These are phyloP conservation scores for Siphonodentalium dalli DNA, from an alignment of 2,888 invertebrate species.

Conservation along the genomic window DNA sequence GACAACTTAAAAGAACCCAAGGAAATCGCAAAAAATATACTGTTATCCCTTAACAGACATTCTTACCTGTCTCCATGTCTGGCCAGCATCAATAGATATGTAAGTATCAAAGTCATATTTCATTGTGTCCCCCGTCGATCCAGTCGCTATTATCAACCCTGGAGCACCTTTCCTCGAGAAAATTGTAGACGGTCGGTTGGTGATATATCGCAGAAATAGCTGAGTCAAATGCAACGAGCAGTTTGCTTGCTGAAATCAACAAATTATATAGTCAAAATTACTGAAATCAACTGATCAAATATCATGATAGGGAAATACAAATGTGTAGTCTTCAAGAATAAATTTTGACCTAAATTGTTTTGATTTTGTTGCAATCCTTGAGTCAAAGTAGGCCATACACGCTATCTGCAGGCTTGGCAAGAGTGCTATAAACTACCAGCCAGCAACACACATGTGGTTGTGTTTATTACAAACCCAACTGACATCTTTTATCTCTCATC, in stretches of 20 bases:
- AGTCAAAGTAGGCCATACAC: too few relatives aligned
- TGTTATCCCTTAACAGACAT: neutral
- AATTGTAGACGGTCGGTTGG: conserved; percentile 80
- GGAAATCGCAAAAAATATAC: neutral
- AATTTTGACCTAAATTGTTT: too few relatives aligned
- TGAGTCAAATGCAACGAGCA: conserved; percentile 89
- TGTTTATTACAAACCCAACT: too few relatives aligned
- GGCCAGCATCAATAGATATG: conserved; percentile 81
- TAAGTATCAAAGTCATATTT: conserved; percentile 69
- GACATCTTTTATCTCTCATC: too few relatives aligned
- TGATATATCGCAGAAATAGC: conserved; percentile 84
- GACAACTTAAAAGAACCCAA: too few relatives aligned
- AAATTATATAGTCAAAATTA: conserved; percentile 3
- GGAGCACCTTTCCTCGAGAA: conserved; percentile 87
- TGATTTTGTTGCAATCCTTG: too few relatives aligned
- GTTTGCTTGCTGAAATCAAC: conserved; percentile 37
- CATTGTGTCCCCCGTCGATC: conserved; percentile 67
- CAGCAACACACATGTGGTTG: too few relatives aligned
- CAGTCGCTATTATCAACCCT: conserved; percentile 86
- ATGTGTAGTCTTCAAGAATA: too few relatives aligned
- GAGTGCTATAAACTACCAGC: too few relatives aligned
- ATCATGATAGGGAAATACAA: too few relatives aligned
- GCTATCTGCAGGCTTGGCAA: too few relatives aligned
- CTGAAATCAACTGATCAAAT: too few relatives aligned
- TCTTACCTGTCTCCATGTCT: conserved; percentile 79